Evolutionary conservation across 2,113 vertebrate genomes (phyloP).

Genomic region (Nibea coibor): DNA sequence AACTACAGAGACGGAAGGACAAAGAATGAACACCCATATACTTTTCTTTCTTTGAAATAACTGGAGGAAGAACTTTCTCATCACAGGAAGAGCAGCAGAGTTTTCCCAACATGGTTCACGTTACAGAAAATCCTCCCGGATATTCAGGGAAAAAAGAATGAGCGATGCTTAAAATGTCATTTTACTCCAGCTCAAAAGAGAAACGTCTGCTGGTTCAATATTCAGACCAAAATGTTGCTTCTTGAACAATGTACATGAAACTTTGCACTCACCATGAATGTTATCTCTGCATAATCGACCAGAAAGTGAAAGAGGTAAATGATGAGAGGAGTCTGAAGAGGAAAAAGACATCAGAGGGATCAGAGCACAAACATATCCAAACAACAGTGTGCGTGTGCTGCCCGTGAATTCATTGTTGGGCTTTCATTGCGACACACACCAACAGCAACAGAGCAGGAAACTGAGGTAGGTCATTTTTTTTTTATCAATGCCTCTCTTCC

Average conservation of each 20-base stretch:
- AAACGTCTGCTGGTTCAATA: no score
- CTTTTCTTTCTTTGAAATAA: not conserved
- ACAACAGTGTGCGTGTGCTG: no score
- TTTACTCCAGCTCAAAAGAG: no score
- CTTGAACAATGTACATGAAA: not conserved
- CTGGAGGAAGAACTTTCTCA: not conserved
- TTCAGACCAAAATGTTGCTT: not conserved
- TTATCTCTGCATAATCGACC: constrained; percentile 95
- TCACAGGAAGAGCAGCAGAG: not conserved
- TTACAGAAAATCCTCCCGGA: not conserved
- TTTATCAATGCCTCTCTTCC: not conserved
- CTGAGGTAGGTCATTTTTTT: not conserved
- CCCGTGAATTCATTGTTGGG: no score
- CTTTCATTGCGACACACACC: no score
- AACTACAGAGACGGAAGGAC: constrained; percentile 79
- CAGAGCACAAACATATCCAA: not conserved
- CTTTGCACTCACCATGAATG: constrained; percentile 92
- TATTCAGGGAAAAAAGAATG: not conserved
- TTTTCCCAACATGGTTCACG: not conserved
- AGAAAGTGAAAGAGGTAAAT: constrained; percentile 98
- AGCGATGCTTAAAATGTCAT: no score
- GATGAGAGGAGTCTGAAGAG: constrained; percentile 91
- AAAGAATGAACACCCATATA: not conserved
- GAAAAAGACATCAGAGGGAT: constrained; percentile 37
- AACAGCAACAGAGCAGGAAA: no score